Base-by-base conservation (phyloP, 2,888 invertebrate species). In the Platypus cylindrus region DNA sequence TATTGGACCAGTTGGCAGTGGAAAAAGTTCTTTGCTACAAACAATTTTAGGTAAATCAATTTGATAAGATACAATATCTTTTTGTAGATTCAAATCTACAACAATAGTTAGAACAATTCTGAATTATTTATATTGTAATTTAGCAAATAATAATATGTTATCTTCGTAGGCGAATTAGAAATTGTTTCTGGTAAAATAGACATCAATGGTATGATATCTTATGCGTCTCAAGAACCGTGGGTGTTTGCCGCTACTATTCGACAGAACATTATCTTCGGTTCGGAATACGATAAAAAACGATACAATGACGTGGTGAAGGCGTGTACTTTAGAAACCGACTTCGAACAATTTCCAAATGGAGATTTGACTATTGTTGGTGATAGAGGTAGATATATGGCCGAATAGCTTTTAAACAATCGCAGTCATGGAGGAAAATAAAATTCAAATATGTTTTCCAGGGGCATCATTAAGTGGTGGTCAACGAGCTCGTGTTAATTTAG, bases 221-320 rank as follows among this genome's bases (percentile, higher is more conserved):
- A 87, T 58, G 81, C 84, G 0, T 70, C 79, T 45, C 87, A 89
- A 60, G 84, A 89, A 55, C 73, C 90, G 5, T 91, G 90, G 90
- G 71, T 82, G 0, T 82, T 81, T 54, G 75, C 75, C 1, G 72
- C 74, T 11, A 77, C 81, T 1, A 70, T 91, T 1, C 65, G 81
- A 31, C 84, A 87, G 53, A 91, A 91, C 60, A 85, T 91, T 48
- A 58, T 82, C n/a, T 90, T 91, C 57, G 89, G 89, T 1, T 61
- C 71, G 44, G 63, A 69, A 1, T 79, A 66, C 52, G 68, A 76
- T 40, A 64, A 68, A 31, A 65, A 65, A 34, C 67, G 72, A 50
- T 78, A 78, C 47, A 55, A 61, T 20, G 56, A 60, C 23, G 73
- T 76, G 1, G 67, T 77, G 3, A 63, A 66, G 48, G 77, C 73